Evolutionary conservation across 2,888 invertebrate species (phyloP), one percentile per base, ranked within the genome.

Genomic region (Diachrysia chrysitis): DNA sequence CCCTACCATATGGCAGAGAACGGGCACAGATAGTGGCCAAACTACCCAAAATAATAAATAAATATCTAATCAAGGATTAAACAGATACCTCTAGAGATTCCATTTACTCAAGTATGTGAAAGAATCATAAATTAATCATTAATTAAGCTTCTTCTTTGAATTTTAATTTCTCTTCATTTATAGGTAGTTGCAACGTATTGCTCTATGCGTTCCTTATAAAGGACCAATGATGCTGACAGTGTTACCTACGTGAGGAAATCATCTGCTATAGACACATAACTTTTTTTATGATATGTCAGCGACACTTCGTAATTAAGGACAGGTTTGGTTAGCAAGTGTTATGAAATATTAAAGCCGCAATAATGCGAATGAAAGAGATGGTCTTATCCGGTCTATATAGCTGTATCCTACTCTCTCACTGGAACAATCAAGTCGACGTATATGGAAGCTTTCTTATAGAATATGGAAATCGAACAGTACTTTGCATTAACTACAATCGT

Each of bases 61-160:
- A 23, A 48, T 62, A 46, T 46, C 2, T n/a, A n/a, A n/a, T n/a
- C 4, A 21, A 16, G 53, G 71, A 63, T 74, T 68, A 54, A n/a
- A n/a, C n/a, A n/a, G n/a, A n/a, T n/a, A 56, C 25, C 25, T 19
- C 62, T 10, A 75, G 56, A 75, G 23, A 16, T 23, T 14, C 14
- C 19, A 54, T 58, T 64, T 23, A 59, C 23, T 32, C 42, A 19
- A 54, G 51, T 29, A 57, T n/a, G 23, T 21, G 62, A 5, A 57
- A 48, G 16, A 19, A 53, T 66, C 58, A 79, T 76, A 75, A 65
- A 74, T 79, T 79, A 51, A 75, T 19, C 7, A n/a, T n/a, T n/a
- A n/a, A 19, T 23, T 16, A 35, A 58, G 23, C 25, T 73, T 76
- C 69, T 70, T 75, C 69, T 59, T 14, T 56, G 56, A 79, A 76